phyloP scores from a whole-genome alignment of 2,113 vertebrate species.

The Trematomus loennbergii region DNA sequence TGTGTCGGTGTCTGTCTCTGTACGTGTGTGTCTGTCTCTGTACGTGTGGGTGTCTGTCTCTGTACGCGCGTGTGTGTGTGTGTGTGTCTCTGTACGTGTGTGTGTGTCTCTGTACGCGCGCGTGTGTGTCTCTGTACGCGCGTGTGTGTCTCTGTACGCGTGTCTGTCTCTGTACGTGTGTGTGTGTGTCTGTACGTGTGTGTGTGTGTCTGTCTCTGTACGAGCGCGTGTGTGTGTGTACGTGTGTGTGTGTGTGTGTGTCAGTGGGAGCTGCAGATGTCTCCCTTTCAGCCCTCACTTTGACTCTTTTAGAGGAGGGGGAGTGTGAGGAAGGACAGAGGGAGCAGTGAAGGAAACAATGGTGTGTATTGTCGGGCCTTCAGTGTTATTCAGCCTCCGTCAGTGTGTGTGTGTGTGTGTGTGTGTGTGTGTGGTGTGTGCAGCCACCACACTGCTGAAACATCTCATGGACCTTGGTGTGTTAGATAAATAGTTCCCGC shows the following conservation, averaged over 20 bases:
- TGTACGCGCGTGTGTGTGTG: too few relatives aligned
- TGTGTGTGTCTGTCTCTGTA: background rate
- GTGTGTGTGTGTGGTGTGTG: too few relatives aligned
- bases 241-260: too few relatives aligned
- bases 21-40: too few relatives aligned
- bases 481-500: constrained; percentile 20
- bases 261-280: constrained; percentile 77
- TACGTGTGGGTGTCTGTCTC: too few relatives aligned
- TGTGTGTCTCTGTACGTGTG: background rate
- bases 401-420: constrained; percentile 33
- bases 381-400: constrained; percentile 67
- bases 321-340: constrained; percentile 21
- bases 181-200: background rate
- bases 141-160: background rate
- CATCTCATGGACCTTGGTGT: constrained; percentile 15
- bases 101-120: background rate
- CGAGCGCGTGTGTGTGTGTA: background rate
- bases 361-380: constrained; percentile 79
- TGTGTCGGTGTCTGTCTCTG: too few relatives aligned
- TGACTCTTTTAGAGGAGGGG: constrained; percentile 42
- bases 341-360: constrained; percentile 72
- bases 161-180: background rate
- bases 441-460: constrained; percentile 15
- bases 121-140: too few relatives aligned
- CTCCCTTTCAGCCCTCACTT: constrained; percentile 78